Evolutionary conservation across 2,888 invertebrate genomes (phyloP).

Genomic region (Brenthis hecate): DNA sequence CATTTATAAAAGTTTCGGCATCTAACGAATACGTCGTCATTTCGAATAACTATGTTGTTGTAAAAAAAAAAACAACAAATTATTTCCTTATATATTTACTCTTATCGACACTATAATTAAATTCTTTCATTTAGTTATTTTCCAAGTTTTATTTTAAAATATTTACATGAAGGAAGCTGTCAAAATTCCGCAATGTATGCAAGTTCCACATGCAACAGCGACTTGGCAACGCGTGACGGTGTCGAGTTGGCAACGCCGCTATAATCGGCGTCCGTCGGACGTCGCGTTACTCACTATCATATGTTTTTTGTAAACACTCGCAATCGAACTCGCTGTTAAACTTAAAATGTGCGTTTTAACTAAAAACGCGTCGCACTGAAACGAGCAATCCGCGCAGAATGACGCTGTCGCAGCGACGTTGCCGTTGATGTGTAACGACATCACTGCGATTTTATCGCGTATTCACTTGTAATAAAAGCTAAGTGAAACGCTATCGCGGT

Average conservation of each 20-base stretch:
- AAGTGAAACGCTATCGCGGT: neutral
- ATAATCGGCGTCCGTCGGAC: slow-evolving; percentile 6
- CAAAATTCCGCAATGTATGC: neutral
- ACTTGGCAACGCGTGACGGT: slow-evolving; percentile 43
- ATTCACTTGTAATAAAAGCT: neutral
- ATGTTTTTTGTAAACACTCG: slow-evolving; percentile 18
- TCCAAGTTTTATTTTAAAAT: neutral
- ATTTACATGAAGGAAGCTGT: neutral
- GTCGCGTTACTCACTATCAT: slow-evolving; percentile 18
- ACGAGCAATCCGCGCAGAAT: slow-evolving; percentile 43
- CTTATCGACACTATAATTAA: neutral
- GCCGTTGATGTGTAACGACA: neutral
- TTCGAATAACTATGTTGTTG: neutral
- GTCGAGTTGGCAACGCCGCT: slow-evolving; percentile 42
- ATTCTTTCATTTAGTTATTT: neutral
- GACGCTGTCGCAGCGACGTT: slow-evolving; percentile 55
- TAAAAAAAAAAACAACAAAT: too few species aligned
- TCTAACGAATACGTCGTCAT: slow-evolving; percentile 56
- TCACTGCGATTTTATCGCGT: slow-evolving; percentile 9
- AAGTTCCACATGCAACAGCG: slow-evolving; percentile 31
- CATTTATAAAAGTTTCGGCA: slow-evolving; percentile 62
- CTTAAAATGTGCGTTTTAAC: neutral
- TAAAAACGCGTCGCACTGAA: slow-evolving; percentile 29
- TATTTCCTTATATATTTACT: too few species aligned
- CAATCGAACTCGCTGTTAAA: neutral